phyloP scores from a whole-genome alignment of 30 jellyfish, hydroid and myxozoan genomes.

The Catostylus mosaicus region DNA sequence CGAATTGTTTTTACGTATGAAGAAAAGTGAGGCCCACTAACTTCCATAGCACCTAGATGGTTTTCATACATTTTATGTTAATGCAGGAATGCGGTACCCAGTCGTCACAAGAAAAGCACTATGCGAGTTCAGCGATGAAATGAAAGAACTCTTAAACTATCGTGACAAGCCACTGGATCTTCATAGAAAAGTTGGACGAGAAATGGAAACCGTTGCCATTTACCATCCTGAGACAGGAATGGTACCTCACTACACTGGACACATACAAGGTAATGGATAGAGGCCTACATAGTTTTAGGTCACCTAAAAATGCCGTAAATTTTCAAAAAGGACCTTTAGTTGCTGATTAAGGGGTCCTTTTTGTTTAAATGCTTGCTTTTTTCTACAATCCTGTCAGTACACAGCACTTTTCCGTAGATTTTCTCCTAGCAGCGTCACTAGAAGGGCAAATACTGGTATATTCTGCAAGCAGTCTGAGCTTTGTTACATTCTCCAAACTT shows the following conservation, averaged over 20 bases:
- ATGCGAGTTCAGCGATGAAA: constrained; percentile 66
- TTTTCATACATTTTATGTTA: neutral
- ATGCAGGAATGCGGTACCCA: constrained; percentile 84
- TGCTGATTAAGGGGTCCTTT: neutral
- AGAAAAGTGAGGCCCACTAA: neutral
- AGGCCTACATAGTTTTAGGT: neutral
- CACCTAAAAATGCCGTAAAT: neutral
- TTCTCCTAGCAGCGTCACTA: too few species aligned
- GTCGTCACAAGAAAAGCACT: constrained; percentile 84
- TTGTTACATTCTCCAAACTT: too few species aligned
- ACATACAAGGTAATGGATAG: constrained; percentile 77
- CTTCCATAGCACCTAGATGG: neutral
- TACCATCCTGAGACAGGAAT: constrained; percentile 83
- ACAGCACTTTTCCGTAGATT: too few species aligned
- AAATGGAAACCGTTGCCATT: constrained; percentile 59
- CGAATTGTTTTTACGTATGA: neutral
- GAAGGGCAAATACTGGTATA: too few species aligned
- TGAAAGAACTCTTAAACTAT: constrained; percentile 15
- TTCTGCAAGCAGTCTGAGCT: too few species aligned
- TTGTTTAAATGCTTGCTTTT: neutral
- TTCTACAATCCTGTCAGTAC: neutral
- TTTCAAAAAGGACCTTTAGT: neutral
- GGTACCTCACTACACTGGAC: constrained; percentile 96
- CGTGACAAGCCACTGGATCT: constrained; percentile 65
- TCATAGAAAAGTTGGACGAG: constrained; percentile 36